These are phyloP conservation scores for Papilio elwesi DNA, from an alignment of 2,888 invertebrate genomes.

Conservation along the genomic window DNA sequence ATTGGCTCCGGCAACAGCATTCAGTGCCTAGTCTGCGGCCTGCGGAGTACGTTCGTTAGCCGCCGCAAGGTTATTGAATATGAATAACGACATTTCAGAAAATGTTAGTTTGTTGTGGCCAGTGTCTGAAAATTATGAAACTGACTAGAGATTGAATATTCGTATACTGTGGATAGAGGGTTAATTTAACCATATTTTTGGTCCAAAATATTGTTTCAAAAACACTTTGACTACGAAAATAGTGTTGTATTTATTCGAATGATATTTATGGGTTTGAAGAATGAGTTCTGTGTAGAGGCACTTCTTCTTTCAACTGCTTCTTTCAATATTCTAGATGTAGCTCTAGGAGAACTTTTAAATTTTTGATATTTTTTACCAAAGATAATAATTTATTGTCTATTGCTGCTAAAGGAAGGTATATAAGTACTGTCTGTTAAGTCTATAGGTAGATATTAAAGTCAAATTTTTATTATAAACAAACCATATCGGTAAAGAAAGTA, in stretches of 20 bases:
- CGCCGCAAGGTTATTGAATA: constrained; percentile 42
- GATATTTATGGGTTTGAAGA: not conserved
- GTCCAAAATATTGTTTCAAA: not conserved
- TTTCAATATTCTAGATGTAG: no score
- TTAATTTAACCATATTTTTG: not conserved
- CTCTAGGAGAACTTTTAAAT: no score
- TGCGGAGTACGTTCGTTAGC: constrained; percentile 37
- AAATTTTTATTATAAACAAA: no score
- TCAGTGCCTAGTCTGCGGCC: constrained; percentile 43
- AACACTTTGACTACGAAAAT: not conserved
- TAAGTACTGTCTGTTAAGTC: no score
- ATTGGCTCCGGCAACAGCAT: constrained; percentile 46
- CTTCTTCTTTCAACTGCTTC: no score
- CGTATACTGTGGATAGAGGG: not conserved
- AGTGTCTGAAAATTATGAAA: constrained; percentile 17
- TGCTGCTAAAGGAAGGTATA: no score
- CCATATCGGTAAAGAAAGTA: no score
- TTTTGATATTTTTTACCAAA: no score
- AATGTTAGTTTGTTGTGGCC: constrained; percentile 31
- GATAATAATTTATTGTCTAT: no score
- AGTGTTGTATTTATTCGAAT: not conserved
- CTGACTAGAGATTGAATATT: constrained; percentile 7
- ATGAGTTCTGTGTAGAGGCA: not conserved
- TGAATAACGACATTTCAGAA: constrained; percentile 41
- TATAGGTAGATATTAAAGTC: no score